Evolutionary conservation across 2,888 invertebrate species (phyloP).

Genomic region (Tenthredo amoena): DNA sequence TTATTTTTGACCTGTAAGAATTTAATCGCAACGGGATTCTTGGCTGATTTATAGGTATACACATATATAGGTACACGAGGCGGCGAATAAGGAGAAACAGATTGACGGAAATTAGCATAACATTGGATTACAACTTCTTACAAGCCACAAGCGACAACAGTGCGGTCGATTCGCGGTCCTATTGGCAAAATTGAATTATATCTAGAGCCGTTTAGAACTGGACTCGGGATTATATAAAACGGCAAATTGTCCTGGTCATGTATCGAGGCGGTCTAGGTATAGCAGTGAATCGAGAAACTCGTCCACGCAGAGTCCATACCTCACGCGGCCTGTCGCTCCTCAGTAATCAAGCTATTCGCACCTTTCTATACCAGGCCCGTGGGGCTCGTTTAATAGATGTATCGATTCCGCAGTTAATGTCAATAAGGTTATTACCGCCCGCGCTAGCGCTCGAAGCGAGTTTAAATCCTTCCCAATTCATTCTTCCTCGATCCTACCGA

Average conservation of each 20-base stretch:
- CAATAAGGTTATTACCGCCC: slow-evolving; percentile 42
- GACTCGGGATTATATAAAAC: slow-evolving; percentile 27
- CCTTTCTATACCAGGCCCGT: slow-evolving; percentile 46
- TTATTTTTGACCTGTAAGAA: background rate
- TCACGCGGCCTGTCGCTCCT: slow-evolving; percentile 47
- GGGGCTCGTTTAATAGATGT: slow-evolving; percentile 49
- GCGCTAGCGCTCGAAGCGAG: slow-evolving; percentile 31
- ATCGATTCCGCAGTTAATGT: slow-evolving; percentile 43
- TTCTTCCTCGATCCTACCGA: background rate
- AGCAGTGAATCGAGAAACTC: slow-evolving; percentile 7
- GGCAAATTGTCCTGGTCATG: background rate
- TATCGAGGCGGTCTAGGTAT: background rate
- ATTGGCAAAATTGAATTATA: slow-evolving; percentile 28
- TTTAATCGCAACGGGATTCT: background rate
- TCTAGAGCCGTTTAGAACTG: slow-evolving; percentile 4
- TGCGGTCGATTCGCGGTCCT: background rate
- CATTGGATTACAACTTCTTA: slow-evolving; percentile 46
- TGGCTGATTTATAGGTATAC: background rate
- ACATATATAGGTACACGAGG: background rate
- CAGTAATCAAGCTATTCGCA: slow-evolving; percentile 49
- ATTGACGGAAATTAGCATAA: slow-evolving; percentile 43
- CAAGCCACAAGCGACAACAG: slow-evolving; percentile 24
- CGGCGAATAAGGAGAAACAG: slow-evolving; percentile 21
- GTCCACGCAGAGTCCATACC: slow-evolving; percentile 30
- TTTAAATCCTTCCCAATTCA: background rate